Evolutionary conservation across 2,113 vertebrate species (phyloP).

Genomic region (Haemorhous mexicanus): DNA sequence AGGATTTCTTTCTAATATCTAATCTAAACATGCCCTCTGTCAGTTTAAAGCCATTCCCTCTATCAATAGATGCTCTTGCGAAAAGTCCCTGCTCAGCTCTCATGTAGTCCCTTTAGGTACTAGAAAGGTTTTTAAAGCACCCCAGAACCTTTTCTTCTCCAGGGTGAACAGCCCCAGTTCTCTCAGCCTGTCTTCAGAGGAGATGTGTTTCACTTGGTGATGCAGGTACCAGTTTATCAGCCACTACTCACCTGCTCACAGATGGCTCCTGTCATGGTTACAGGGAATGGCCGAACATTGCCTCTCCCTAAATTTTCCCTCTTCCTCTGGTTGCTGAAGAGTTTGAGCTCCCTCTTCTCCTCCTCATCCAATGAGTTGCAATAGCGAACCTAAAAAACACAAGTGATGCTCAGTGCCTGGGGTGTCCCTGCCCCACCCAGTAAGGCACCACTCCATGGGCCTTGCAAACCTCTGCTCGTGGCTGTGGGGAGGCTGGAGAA

Average conservation of each 20-base stretch:
- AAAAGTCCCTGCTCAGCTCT: not conserved
- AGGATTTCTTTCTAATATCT: not conserved
- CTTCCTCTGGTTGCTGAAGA: conserved; percentile 97
- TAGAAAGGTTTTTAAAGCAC: not conserved
- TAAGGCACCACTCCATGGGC: accelerated
- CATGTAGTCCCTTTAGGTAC: not conserved
- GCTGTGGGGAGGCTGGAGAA: not conserved
- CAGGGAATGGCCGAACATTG: conserved; percentile 91
- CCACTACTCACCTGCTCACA: conserved; percentile 88
- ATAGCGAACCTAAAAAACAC: conserved; percentile 85
- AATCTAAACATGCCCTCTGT: not conserved
- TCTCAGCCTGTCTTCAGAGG: not conserved
- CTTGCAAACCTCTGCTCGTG: not conserved
- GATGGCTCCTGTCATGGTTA: conserved; percentile 96
- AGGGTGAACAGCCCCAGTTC: not conserved
- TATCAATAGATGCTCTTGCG: not conserved
- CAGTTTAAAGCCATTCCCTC: not conserved
- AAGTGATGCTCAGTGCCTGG: not conserved
- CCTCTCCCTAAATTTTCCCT: conserved; percentile 94
- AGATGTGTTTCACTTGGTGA: not conserved
- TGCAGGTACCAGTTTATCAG: not conserved
- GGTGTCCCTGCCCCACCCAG: accelerated
- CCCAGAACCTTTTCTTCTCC: not conserved
- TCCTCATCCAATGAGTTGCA: conserved; percentile 96
- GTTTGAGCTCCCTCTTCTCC: conserved; percentile 95